Evolutionary conservation across 2,113 vertebrate species (phyloP), one percentile per base, ranked within the genome.

Genomic region (Meleagris gallopavo): DNA sequence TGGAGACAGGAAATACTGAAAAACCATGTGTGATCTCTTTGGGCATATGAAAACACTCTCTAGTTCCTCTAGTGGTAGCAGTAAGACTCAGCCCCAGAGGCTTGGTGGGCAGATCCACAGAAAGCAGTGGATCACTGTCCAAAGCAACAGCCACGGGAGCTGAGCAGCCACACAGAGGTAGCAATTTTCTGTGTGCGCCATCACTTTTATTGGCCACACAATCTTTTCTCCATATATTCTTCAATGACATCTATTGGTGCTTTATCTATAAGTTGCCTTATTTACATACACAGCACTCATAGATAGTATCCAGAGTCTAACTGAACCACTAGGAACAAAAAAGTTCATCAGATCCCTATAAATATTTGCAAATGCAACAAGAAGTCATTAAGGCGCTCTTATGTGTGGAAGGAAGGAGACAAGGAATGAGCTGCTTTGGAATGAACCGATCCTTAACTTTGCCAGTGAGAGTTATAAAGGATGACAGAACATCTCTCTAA

Each of bases 231-330:
- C 22, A 46, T 6, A 1, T 50, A 74, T 71, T 83, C 78, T 74
- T 76, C 52, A 81, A 48, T 91, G 88, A 71, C 82, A 88, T 58
- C 69, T 88, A 9, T 85, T 71, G 34, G 32, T 93, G 27, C 46
- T 77, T 74, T 83, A 43, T 71, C 89, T 67, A 4, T 64, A 66
- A 46, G 21, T 34, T 85, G 27, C 36, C 55, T 74, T 58, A 65
- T 83, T 93, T 94, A 48, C 65, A 24, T 30, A n/a, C 3, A 64
- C 12, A 76, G 15, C 48, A 22, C 16, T 46, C 48, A 58, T 40
- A 29, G 32, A 30, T 10, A 54, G 3, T 3, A 40, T 46, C 34
- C 50, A 77, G 25, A 67, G 29, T 77, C 38, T 38, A 5, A 22
- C 27, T 41, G 48, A 89, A 29, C 4, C 30, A 64, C 32, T 13